Base-by-base conservation (phyloP, 2,797 vertebrate genomes). In the Danio tinwini region DNA sequence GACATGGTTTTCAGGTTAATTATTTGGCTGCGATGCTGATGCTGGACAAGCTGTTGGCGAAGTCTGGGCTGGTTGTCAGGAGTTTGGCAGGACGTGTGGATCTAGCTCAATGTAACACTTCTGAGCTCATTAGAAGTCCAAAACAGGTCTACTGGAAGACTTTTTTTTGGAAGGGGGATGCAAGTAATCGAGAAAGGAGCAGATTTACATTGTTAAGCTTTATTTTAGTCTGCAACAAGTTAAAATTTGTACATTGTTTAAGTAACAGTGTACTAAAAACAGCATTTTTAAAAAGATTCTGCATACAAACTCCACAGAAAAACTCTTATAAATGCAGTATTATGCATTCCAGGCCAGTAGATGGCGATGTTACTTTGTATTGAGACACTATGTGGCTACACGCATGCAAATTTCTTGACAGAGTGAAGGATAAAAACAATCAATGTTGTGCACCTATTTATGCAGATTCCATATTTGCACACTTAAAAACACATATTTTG, bases 1-100 rank as follows among this genome's bases (percentile, higher is more conserved):
- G 42, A 59, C 63, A 64, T 19, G 50, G 39, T 73, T 73, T 73
- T 80, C 77, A 73, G 77, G 50, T 73, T 71, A 56, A 74, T 76
- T 61, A 62, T 77, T 71, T 77, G 78, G 69, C 77, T 17, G 19
- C 39, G 37, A 11, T 44, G 5, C 58, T 55, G 11, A 47, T 6
- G 7, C 50, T 72, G 69, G 69, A 73, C 49, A 64, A 16, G 68
- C 67, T 79, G 58, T 63, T 72, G 65, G 67, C 17, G 10, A 47
- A 79, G 71, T 71, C 67, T 71, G 14, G 58, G 53, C 76, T 19
- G 65, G 39, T 19, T 72, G 58, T 64, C 68, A 47, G n/a, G 45
- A 73, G 49, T 62, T 71, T 72, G 77, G 59, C 58, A 69, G 56
- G 68, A 5, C n/a, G 40, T 71, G n/a, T 45, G 47, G 40, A 64